Evolutionary conservation across 1,140 invertebrate species (phyloP).

Genomic region (Ctenoplectra terminalis): DNA sequence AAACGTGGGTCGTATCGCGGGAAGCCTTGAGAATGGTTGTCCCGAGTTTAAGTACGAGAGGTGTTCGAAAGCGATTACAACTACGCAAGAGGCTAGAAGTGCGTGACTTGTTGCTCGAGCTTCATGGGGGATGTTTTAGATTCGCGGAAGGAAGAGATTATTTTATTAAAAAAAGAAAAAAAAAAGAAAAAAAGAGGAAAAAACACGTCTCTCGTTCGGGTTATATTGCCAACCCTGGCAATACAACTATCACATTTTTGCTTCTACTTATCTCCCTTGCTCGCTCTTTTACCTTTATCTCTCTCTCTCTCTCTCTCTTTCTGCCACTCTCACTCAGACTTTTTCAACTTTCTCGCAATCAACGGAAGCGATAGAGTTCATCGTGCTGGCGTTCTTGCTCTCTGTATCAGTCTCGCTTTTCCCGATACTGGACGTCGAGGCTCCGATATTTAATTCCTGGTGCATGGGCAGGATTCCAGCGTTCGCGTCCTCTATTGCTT

Average conservation of each 20-base stretch:
- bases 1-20: background rate
- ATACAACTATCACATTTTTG: conserved; percentile 80
- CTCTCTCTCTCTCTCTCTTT: conserved; percentile 2
- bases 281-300: background rate
- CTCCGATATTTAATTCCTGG: conserved; percentile 65
- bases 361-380: conserved; percentile 70
- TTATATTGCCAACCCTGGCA: conserved; percentile 64
- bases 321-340: conserved; percentile 58
- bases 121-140: background rate
- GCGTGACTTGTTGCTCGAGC: background rate
- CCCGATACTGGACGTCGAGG: conserved; percentile 70
- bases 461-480: conserved; percentile 86
- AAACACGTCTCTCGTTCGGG: conserved; percentile 66
- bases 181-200: conserved; percentile 9
- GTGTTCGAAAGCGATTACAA: conserved; percentile 36
- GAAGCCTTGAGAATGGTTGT: conserved; percentile 19
- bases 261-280: conserved; percentile 44
- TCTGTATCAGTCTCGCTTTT: conserved; percentile 70
- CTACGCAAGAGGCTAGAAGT: background rate
- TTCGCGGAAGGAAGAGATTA: conserved; percentile 28
- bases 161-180: too few relatives aligned
- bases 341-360: conserved; percentile 75
- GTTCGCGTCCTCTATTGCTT: conserved; percentile 94
- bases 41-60: conserved; percentile 66
- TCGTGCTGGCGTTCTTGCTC: conserved; percentile 61